Percentiles rank a stretch among this genome's conserved stretches.
Conservation (phyloP, 1,140 invertebrate genomes). For the Melanaphis sacchari region DNA sequence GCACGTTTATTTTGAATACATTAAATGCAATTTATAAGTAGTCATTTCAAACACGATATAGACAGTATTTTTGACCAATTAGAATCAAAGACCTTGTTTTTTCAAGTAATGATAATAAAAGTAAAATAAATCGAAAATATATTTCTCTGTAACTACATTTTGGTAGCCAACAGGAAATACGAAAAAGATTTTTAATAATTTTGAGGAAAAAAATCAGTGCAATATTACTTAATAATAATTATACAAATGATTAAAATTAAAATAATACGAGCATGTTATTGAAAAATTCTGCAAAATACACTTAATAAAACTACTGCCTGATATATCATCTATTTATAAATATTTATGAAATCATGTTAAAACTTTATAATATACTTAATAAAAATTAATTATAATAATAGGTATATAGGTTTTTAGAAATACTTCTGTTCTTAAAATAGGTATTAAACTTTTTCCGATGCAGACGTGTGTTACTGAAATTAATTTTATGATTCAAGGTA, state of each 20-base stretch:
- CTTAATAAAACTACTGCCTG: neutral
- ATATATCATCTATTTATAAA: neutral
- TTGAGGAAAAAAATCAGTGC: neutral
- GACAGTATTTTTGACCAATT: slow-evolving; percentile 29
- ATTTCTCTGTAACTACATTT: neutral
- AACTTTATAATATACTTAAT: neutral
- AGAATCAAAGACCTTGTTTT: slow-evolving; percentile 20
- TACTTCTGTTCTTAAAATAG: neutral
- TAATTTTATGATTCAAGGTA: slow-evolving; percentile 18
- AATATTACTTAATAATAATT: neutral
- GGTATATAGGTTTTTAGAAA: neutral
- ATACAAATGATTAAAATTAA: neutral
- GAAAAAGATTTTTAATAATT: neutral
- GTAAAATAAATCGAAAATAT: slow-evolving; percentile 16
- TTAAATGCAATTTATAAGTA: slow-evolving; percentile 36
- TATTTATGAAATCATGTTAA: neutral
- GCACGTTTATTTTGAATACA: neutral
- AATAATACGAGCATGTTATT: neutral
- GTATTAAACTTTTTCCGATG: neutral
- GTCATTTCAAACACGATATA: neutral
- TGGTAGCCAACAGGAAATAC: neutral
- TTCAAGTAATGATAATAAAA: neutral
- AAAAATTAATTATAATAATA: neutral
- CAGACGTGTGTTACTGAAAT: neutral
- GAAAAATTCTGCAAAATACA: neutral